Evolutionary conservation across 1,140 invertebrate genomes (phyloP), one percentile per base, ranked within the genome.

Genomic region (Bombus haemorrhoidalis): DNA sequence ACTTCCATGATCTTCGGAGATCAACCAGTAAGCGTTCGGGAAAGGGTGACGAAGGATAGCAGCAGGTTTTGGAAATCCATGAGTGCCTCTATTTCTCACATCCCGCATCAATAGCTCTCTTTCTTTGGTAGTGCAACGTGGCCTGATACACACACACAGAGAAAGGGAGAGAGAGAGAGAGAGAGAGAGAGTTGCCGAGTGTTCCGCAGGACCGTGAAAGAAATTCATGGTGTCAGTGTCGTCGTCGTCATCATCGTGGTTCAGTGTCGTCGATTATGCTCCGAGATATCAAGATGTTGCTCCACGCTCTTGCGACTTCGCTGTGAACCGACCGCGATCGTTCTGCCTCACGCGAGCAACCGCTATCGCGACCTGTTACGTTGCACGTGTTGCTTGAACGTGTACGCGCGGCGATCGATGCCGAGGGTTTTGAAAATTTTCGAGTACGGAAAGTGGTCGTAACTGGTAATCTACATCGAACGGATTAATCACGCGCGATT

Each of bases 11-110:
- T 90, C 88, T 90, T 90, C 83, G 88, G 83, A 80, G 89, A 90
- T 90, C 86, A 89, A 90, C 86, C 89, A 90, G 89, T 90, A 69
- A 83, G 88, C 82, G 88, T 90, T 90, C 80, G 88, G 72, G 72
- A 87, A 86, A 87, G 83, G 76, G 86, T 90, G 86, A 86, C 82
- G 86, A 77, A 83, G 83, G 86, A 89, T 90, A 77, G 64, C 53
- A 43, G 72, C n/a, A 59, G 76, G 59, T 57, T n/a, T 53, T 66
- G n/a, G n/a, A 81, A 86, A 81, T 77, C 76, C 83, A 34, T 43
- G 59, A 75, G 34, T 53, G 74, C 39, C 78, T 37, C 22, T 69
- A 5, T 12, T 22, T 34, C n/a, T 69, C 59, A 37, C 41, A 66
- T 25, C 43, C 18, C 25, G 34, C 57, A n/a, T 6, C n/a, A 25